A percentile compares a stretch with the other conserved stretches of the same genome.
Evolutionary conservation across 2,797 vertebrate species (phyloP).

Genomic region (Poliocrania exsul): DNA sequence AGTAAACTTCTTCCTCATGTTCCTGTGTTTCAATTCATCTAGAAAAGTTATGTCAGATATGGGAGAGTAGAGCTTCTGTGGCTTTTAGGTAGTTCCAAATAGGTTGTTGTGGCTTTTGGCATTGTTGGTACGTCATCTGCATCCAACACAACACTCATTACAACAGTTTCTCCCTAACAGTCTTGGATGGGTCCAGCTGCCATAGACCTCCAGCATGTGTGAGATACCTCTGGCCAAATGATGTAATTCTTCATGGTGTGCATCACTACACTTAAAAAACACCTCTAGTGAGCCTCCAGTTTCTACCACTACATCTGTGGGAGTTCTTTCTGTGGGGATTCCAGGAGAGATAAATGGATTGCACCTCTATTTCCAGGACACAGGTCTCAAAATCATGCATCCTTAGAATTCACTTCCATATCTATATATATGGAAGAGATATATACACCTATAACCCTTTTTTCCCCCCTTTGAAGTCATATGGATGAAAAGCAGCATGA

Average conservation of each 20-base stretch:
- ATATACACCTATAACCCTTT: not conserved
- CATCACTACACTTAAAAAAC: not conserved
- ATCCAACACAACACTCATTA: not conserved
- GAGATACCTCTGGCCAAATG: not conserved
- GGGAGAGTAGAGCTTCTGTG: not conserved
- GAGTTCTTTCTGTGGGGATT: not conserved
- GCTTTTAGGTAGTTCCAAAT: not conserved
- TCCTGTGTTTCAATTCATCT: not conserved
- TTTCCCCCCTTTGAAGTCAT: not conserved
- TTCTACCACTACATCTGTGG: not conserved
- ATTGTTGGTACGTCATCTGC: not conserved
- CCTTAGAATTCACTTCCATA: not conserved
- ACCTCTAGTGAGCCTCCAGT: not conserved
- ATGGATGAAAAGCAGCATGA: not conserved
- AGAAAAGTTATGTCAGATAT: not conserved
- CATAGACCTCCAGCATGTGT: not conserved
- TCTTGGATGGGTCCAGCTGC: not conserved
- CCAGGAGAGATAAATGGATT: not conserved
- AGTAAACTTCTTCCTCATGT: not conserved
- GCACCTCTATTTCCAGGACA: not conserved
- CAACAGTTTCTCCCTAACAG: not conserved
- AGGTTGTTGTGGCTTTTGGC: not conserved
- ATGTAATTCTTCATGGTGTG: not conserved
- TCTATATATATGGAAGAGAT: not conserved
- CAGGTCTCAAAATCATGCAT: not conserved